Conservation (phyloP, 2,797 vertebrate genomes). For the Schizopygopsis pylzovi region DNA sequence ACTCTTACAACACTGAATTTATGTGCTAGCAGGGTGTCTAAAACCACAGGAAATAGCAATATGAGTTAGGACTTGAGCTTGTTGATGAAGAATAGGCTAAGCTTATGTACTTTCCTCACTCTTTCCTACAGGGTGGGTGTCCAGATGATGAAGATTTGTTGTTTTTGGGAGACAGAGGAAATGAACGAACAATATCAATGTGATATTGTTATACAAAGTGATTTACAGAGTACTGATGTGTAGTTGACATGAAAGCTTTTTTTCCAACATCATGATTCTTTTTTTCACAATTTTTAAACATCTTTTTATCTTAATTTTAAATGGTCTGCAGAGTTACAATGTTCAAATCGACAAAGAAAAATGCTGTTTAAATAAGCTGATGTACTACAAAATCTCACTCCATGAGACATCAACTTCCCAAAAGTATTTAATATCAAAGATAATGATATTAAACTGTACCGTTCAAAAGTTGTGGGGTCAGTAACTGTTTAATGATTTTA, state of each 20-base stretch:
- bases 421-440: neutral
- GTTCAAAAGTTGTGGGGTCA: neutral
- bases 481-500: neutral
- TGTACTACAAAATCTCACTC: neutral
- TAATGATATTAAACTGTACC: neutral
- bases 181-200: constrained; percentile 1
- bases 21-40: constrained; percentile 17
- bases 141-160: constrained; percentile 20
- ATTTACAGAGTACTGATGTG: neutral
- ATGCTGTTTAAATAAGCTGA: neutral
- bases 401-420: neutral
- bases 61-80: constrained; percentile 33
- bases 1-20: constrained; percentile 41
- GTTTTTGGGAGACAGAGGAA: neutral
- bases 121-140: constrained; percentile 16
- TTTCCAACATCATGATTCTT: neutral
- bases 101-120: constrained; percentile 5
- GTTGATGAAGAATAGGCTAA: constrained; percentile 36
- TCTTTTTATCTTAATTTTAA: neutral
- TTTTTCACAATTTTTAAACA: neutral
- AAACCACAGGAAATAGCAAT: constrained; percentile 29
- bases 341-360: neutral
- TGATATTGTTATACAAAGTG: too few relatives aligned
- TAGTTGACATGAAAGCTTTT: neutral
- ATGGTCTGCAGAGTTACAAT: neutral